Conservation (phyloP, 2,113 vertebrate genomes). For the Chaetodon trifascialis region DNA sequence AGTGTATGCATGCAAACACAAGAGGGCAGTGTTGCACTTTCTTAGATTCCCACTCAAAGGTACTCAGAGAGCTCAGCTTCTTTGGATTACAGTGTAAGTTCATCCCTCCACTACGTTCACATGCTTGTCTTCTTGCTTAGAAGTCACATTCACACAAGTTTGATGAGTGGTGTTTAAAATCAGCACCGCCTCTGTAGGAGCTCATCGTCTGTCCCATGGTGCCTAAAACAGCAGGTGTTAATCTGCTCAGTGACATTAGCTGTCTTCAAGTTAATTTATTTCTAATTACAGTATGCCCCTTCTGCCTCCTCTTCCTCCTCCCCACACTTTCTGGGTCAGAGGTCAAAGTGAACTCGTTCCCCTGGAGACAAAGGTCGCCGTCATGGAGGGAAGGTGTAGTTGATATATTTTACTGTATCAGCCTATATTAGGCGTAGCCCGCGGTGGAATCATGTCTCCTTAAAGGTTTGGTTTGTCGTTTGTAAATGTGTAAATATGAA, state of each 20-base stretch:
- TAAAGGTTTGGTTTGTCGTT: constrained; percentile 68
- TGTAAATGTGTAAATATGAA: constrained; percentile 80
- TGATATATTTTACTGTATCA: constrained; percentile 63
- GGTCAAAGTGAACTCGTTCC: constrained; percentile 40
- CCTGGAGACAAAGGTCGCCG: constrained; percentile 56
- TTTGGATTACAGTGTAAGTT: constrained; percentile 8
- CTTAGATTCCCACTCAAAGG: constrained; percentile 33
- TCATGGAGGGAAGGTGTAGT: constrained; percentile 59
- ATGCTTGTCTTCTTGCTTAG: not conserved
- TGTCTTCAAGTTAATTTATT: constrained; percentile 37
- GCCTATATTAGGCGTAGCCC: constrained; percentile 81
- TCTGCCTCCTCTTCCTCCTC: not conserved
- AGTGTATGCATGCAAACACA: constrained; percentile 53
- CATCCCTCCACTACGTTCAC: not conserved
- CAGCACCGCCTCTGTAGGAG: constrained; percentile 24
- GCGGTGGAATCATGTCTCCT: constrained; percentile 60
- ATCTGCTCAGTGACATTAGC: constrained; percentile 53
- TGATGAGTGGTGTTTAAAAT: constrained; percentile 17
- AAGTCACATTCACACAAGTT: constrained; percentile 8
- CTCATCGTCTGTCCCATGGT: constrained; percentile 62
- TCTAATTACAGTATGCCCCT: not conserved
- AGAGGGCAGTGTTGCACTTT: constrained; percentile 71
- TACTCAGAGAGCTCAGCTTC: constrained; percentile 22
- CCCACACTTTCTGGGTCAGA: constrained; percentile 42
- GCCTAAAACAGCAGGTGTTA: constrained; percentile 59